phyloP scores from a whole-genome alignment of 30 jellyfish, hydroid and myxozoan species.

The Cassiopea andromeda region DNA sequence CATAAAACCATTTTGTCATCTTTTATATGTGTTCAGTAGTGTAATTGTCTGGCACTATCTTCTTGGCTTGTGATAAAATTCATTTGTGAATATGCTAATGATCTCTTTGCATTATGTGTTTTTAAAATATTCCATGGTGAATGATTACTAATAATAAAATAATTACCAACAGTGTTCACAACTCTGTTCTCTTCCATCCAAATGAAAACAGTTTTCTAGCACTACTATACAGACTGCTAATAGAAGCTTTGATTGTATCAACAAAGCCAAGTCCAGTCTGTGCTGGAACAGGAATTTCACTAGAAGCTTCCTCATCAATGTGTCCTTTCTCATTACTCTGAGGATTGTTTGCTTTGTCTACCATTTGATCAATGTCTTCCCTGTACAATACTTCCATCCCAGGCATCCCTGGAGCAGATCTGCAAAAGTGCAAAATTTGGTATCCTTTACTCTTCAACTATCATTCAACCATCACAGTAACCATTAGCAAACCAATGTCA shows the following conservation, averaged over 20 bases:
- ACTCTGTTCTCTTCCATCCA: constrained; percentile 46
- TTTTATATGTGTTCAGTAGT: too few relatives aligned
- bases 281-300: constrained; percentile 7
- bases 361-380: constrained; percentile 86
- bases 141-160: neutral
- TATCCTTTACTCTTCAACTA: too few relatives aligned
- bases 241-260: constrained; percentile 64
- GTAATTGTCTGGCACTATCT: too few relatives aligned
- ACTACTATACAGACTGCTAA: constrained; percentile 34
- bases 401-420: constrained; percentile 95
- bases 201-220: constrained; percentile 50
- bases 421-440: neutral
- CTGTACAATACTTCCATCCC: constrained; percentile 92
- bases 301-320: constrained; percentile 2
- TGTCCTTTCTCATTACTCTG: neutral
- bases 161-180: neutral
- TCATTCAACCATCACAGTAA: neutral
- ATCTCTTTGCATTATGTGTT: neutral
- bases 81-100: too few relatives aligned
- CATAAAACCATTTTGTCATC: too few relatives aligned
- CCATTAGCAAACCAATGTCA: neutral
- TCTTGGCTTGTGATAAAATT: too few relatives aligned
- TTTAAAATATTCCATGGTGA: neutral
- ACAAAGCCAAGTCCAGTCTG: constrained; percentile 51
- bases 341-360: constrained; percentile 45